phyloP scores from a whole-genome alignment of 2,113 vertebrate genomes.

The Hemicordylus capensis region DNA sequence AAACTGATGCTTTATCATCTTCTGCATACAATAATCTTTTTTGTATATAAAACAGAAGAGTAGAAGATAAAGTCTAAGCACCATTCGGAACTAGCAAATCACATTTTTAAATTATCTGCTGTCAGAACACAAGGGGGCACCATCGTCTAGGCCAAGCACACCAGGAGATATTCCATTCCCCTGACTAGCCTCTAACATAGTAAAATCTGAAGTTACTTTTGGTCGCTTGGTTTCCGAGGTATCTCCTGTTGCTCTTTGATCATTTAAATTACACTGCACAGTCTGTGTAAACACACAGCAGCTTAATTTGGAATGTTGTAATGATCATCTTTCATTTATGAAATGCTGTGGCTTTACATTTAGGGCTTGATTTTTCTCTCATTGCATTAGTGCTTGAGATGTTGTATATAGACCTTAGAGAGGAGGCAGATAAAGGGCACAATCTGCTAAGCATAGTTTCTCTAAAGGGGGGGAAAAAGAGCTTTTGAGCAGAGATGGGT shows the following conservation, averaged over 20 bases:
- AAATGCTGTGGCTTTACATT: constrained; percentile 21
- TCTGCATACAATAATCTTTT: neutral
- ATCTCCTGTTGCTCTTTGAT: constrained; percentile 21
- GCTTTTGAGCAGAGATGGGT: constrained; percentile 38
- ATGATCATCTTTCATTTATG: constrained; percentile 31
- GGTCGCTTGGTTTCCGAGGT: constrained; percentile 37
- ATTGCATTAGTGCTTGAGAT: constrained; percentile 37
- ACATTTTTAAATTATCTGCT: neutral
- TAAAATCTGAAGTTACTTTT: constrained; percentile 11
- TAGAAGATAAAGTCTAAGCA: neutral
- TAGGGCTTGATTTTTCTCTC: neutral
- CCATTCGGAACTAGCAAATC: neutral
- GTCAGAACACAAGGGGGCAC: constrained; percentile 72
- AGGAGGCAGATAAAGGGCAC: neutral
- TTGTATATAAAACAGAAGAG: neutral
- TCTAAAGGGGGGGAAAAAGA: constrained; percentile 34
- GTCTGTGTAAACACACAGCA: constrained; percentile 23
- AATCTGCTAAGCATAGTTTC: constrained; percentile 33
- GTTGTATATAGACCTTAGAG: constrained; percentile 17
- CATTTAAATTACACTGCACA: constrained; percentile 36
- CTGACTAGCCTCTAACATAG: neutral
- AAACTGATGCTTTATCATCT: neutral
- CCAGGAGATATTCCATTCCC: constrained; percentile 3
- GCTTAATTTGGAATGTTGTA: neutral
- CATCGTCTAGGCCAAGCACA: constrained; percentile 13